Base-by-base conservation (phyloP, 2,888 invertebrate genomes). In the Tryphoninae sp. region DNA sequence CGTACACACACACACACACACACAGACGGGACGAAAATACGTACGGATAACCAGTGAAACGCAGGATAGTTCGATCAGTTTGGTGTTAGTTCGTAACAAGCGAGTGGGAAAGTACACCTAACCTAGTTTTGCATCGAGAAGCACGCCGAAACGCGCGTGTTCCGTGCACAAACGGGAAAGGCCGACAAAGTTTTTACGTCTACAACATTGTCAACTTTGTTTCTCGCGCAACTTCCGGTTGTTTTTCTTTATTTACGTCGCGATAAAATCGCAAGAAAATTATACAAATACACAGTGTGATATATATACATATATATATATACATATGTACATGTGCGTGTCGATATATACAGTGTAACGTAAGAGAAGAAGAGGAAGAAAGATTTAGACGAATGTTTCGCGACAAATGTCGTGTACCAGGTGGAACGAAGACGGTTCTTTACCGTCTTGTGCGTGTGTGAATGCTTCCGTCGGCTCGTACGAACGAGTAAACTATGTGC, bases 401-500 rank as follows among this genome's bases (percentile, higher is more conserved):
- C 26, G 68, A 82, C 90, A 90, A 90, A 91, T 91, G 67, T 53
- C 45, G 74, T 55, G 19, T 49, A 65, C 16, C 40, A 64, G 76
- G 78, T 80, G 78, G 80, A 83, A 64, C 82, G 78, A 80, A 82
- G 85, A 86, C 84, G 85, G 86, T 85, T 80, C 84, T 86, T 86
- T 87, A 84, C 86, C 86, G 86, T 86, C 85, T 72, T 84, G 87
- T 87, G 86, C 86, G 86, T 85, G 84, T 83, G 81, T 85, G 78
- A 86, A 33, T 33, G 33, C 33, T 33, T 33, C 33, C 82, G 87
- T 85, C 84, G 77, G 84, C 69, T 64, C 61, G 81, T 78, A 58
- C 68, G 68, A 79, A 62, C 62, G 79, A 85, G 84, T 83, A 87
- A 90, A 91, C 90, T 90, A 91, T 91, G 91, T 91, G 91, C 86